Percentiles rank a stretch among this genome's conserved stretches.
These are phyloP conservation scores for Rafetus swinhoei DNA, from an alignment of 2,113 vertebrate species.

Conservation along the genomic window DNA sequence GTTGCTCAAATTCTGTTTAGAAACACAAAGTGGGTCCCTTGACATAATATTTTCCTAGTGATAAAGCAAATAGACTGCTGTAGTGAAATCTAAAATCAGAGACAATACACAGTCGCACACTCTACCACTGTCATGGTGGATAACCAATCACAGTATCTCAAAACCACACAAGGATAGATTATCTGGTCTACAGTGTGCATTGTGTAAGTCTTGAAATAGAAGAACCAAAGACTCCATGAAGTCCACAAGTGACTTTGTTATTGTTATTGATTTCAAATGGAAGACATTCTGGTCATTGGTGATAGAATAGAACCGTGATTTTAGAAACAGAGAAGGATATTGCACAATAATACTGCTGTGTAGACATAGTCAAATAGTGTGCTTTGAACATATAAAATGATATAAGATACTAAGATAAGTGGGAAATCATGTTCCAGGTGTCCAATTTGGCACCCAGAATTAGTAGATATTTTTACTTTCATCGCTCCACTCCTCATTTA, in stretches of 20 bases:
- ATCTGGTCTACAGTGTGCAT: neutral
- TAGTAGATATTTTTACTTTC: no score
- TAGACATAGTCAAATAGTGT: no score
- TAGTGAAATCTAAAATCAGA: neutral
- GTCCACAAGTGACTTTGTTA: neutral
- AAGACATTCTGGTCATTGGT: neutral
- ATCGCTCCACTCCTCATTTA: no score
- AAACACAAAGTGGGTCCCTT: neutral
- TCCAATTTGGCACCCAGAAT: no score
- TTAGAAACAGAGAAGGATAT: neutral
- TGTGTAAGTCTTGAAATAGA: neutral
- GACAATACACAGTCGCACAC: neutral
- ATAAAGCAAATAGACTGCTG: neutral
- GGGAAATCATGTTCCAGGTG: no score
- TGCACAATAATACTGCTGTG: no score
- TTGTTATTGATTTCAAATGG: neutral
- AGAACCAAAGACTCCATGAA: neutral
- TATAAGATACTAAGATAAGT: no score
- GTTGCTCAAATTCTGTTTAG: neutral
- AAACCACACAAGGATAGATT: no score
- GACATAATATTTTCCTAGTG: neutral
- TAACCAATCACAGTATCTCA: neutral
- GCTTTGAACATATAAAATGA: no score
- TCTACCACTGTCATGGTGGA: neutral
- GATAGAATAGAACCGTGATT: neutral